Evolutionary conservation across 2,888 invertebrate species (phyloP).

Genomic region (Phytoseiulus persimilis): DNA sequence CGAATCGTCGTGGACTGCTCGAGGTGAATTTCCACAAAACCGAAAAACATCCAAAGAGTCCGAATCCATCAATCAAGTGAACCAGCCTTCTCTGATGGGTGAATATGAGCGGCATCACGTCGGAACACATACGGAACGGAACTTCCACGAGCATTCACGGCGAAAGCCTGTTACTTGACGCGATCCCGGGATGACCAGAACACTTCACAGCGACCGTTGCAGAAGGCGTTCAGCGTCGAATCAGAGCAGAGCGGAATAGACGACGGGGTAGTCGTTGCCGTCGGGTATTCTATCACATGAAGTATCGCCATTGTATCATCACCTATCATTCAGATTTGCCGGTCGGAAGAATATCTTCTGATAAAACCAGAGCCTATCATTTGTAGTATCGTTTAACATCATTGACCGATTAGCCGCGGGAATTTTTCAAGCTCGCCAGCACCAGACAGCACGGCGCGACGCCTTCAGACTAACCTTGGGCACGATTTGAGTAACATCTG

Average conservation of each 20-base stretch:
- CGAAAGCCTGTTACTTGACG: no score
- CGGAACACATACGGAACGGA: no score
- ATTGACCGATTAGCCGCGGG: neutral
- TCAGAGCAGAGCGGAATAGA: neutral
- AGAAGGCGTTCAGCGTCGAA: neutral
- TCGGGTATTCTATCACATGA: neutral
- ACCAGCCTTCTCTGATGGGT: no score
- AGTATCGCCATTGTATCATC: neutral
- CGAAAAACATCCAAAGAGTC: neutral
- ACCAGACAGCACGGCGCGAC: neutral
- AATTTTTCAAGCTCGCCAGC: neutral
- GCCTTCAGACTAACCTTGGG: neutral
- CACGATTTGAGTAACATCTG: no score
- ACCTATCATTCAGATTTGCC: constrained; percentile 5
- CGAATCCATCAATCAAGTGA: no score
- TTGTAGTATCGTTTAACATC: neutral
- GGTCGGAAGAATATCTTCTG: neutral
- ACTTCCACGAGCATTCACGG: no score
- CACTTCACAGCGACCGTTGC: neutral
- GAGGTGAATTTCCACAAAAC: neutral
- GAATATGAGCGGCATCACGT: no score
- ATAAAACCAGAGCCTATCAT: neutral
- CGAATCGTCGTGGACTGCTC: neutral
- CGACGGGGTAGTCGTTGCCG: neutral
- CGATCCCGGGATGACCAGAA: no score